Base-by-base conservation (phyloP, 92 coral and sea anemone species). In the Nematostella vectensis region DNA sequence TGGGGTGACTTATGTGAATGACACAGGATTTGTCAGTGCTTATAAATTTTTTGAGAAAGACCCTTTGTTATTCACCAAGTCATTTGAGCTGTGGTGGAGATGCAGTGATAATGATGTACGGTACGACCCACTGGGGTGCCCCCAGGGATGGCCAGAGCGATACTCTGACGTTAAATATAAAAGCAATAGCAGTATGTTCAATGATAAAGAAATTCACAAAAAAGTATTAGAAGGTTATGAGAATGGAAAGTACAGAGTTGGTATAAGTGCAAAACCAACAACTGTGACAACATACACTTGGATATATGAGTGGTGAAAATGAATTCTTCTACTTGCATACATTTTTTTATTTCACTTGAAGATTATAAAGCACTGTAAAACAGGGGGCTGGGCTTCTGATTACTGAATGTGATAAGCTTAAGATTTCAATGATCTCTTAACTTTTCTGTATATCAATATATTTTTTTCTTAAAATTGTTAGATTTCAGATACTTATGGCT, bases 31-130 rank as follows among this genome's bases (percentile, higher is more conserved):
- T 1, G 29, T 71, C 11, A 58, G 67, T 24, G 78, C 78, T 0
- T 71, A 71, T 44, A 71, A 71, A 59, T 71, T 71, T 29, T 71
- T 71, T 29, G 64, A 61, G 15, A 65, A 71, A 48, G 78, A 71
- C 28, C 78, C 78, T 24, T 19, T 71, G 27, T 29, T 71, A 44
- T 71, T 71, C 36, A 71, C 61, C 37, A 62, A 71, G 13, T 62
- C 78, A 4, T 44, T 71, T 17, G 55, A 29, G 43, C 36, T 71
- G 51, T 50, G 58, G 50, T 71, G 78, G 78, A 21, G 78, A 20
- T 52, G 59, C 47, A 13, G 22, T 45, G 78, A 71, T 12, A 3
- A 0, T 12, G 38, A 23, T 27, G 17, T 42, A 11, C 0, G 8
- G 3, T 13, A 17, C 3, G 65, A 59, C 33, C 22, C 3, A 25